These are phyloP conservation scores for Macrophya annulata DNA, from an alignment of 2,888 invertebrate species.

Conservation along the genomic window DNA sequence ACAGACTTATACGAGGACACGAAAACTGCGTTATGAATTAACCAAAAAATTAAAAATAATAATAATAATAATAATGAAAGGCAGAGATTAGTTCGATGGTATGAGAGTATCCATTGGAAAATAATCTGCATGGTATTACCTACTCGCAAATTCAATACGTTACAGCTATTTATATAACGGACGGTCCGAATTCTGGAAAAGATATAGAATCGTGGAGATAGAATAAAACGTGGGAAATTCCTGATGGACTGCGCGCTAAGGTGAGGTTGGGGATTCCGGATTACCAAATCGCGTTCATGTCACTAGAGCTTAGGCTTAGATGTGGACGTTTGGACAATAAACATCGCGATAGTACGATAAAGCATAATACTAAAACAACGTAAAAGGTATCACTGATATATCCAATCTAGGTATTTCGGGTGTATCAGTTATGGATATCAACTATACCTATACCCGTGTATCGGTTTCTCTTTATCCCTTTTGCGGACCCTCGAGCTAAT, in stretches of 20 bases:
- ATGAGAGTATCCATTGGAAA: not conserved
- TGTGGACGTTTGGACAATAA: not conserved
- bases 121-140: not conserved
- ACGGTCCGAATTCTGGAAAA: not conserved
- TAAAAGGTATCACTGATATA: not conserved
- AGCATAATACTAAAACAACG: not conserved
- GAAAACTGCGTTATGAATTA: not conserved
- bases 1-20: not conserved
- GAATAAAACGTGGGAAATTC: not conserved
- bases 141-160: not conserved
- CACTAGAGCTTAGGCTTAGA: not conserved
- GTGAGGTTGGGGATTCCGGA: constrained; percentile 54
- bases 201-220: not conserved
- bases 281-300: constrained; percentile 18
- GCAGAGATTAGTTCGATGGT: not conserved
- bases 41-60: not conserved
- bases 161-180: not conserved
- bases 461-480: constrained; percentile 11
- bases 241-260: constrained; percentile 42
- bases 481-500: constrained; percentile 28
- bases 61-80: too few species aligned
- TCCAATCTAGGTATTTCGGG: not conserved
- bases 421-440: constrained; percentile 11
- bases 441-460: not conserved
- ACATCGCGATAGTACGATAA: not conserved